Conservation (phyloP, 2,113 vertebrate species). For the Odontophorus gujanensis region DNA sequence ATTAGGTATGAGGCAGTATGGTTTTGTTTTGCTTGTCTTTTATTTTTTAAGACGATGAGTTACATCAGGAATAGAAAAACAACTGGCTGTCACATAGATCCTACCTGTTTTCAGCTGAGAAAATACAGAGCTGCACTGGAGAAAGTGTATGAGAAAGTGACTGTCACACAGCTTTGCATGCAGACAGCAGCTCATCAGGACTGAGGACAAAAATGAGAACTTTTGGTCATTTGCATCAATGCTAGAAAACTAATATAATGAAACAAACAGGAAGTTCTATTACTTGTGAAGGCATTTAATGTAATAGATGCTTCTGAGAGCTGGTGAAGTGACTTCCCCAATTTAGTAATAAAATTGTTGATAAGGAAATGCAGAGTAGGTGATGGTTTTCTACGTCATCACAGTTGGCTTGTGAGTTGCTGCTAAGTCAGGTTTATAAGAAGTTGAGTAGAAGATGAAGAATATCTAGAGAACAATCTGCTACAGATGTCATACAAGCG, state of each 20-base stretch:
- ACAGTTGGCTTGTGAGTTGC: not conserved
- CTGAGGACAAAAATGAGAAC: not conserved
- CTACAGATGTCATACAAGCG: not conserved
- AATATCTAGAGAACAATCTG: not conserved
- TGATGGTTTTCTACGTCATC: not conserved
- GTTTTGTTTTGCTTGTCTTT: not conserved
- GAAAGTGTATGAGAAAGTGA: not conserved
- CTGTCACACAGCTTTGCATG: rapidly evolving
- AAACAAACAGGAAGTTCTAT: not conserved
- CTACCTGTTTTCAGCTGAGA: not conserved
- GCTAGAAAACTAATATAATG: not conserved
- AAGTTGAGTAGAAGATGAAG: not conserved
- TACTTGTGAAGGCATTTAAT: not conserved
- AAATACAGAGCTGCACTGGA: not conserved
- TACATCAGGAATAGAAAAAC: not conserved
- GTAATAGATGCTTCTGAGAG: not conserved
- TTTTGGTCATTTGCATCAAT: not conserved
- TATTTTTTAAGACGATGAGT: not conserved
- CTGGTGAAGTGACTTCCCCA: not conserved
- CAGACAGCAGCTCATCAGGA: not conserved
- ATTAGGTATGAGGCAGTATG: not conserved
- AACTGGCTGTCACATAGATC: not conserved
- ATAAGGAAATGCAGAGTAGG: not conserved
- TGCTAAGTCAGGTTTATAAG: not conserved
- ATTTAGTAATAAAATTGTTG: not conserved